A percentile compares a stretch with the other conserved stretches of the same genome.
phyloP scores from a whole-genome alignment of 2,888 invertebrate genomes.

The Caenorhabditis panamensis region DNA sequence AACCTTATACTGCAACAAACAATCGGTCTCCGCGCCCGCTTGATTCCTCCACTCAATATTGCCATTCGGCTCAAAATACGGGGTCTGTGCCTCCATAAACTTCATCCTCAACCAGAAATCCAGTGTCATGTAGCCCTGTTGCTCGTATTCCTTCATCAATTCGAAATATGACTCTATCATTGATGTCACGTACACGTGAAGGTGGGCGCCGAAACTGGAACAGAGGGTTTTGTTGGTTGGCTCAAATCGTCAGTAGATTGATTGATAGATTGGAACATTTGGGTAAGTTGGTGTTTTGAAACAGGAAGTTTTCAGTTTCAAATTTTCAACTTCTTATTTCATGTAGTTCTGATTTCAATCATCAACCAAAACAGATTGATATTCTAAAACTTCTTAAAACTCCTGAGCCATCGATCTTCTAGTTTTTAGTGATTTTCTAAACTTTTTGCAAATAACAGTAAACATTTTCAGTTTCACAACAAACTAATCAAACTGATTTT shows the following conservation, averaged over 20 bases:
- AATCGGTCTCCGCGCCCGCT: constrained; percentile 57
- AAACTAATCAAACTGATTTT: no score
- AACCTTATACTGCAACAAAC: constrained; percentile 48
- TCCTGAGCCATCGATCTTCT: no score
- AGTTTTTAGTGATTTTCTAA: no score
- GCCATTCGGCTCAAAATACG: constrained; percentile 62
- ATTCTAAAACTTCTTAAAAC: no score
- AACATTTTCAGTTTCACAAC: no score
- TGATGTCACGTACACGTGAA: constrained; percentile 63
- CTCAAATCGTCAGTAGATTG: constrained; percentile 44
- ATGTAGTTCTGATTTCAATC: no score
- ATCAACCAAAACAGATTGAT: no score
- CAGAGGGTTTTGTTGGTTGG: constrained; percentile 21
- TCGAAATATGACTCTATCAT: constrained; percentile 62
- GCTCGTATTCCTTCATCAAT: constrained; percentile 61
- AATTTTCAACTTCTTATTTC: background rate
- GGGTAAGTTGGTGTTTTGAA: background rate
- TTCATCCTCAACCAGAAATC: constrained; percentile 64
- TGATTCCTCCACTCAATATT: constrained; percentile 68
- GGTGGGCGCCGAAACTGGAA: constrained; percentile 59
- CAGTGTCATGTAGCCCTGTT: constrained; percentile 58
- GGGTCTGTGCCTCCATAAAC: constrained; percentile 27
- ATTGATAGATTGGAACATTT: background rate
- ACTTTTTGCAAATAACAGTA: no score
- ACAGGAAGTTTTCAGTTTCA: background rate